Evolutionary conservation across 2,113 vertebrate species (phyloP), one percentile per base, ranked within the genome.

Genomic region (Cathartes aura): DNA sequence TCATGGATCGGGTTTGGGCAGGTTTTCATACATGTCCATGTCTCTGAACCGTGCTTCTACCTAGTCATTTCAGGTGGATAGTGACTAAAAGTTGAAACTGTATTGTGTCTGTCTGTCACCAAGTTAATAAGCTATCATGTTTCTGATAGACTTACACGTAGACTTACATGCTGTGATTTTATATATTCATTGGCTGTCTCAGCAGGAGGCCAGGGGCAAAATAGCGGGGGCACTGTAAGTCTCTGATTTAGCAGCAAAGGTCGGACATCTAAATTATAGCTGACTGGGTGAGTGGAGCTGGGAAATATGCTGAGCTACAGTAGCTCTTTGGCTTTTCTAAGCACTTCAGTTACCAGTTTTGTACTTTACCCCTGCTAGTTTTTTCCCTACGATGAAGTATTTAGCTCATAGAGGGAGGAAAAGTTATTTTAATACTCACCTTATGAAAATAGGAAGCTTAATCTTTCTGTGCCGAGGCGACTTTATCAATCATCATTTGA

Each of bases 321-420:
- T 36, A 34, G n/a, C 10, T 70, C 42, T 78, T 70, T 13, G 23
- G 36, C 71, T 87, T 8, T 89, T 81, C 56, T 55, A 26, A 71
- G 82, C n/a, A 18, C 59, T 89, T 83, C 1, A n/a, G 36, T 64
- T 64, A 64, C 36, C 21, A 34, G 34, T 56, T 88, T 40, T 90
- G 78, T 82, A 72, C 78, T 96, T 93, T 38, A 79, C 11, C 50
- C 72, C 72, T 73, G 43, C 29, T 91, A 7, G 16, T 88, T 68
- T 92, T 58, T 71, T 13, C 26, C 22, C 29, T 83, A 22, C 2
- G 11, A n/a, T 84, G 21, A 91, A 90, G 52, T 76, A 52, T n/a
- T 87, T 72, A 50, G 11, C 40, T 82, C 30, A 6, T 11, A 29
- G 45, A 66, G 19, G 22, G 24, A 81, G 15, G 8, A 74, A 73